Percentiles rank a stretch among this genome's conserved stretches.
Conservation (phyloP, 2,888 invertebrate species). For the Synanthedon formicaeformis region DNA sequence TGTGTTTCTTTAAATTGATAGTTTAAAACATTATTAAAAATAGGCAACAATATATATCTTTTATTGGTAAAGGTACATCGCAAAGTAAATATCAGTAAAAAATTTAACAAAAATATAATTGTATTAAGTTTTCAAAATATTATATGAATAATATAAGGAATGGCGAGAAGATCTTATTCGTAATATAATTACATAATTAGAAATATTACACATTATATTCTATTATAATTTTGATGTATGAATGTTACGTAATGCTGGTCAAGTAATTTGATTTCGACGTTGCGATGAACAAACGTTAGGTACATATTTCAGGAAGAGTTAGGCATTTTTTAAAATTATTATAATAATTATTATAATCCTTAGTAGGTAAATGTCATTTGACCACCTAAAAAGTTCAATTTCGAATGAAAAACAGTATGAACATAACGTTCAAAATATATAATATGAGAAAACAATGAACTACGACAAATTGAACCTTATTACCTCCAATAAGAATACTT, state of each 20-base stretch:
- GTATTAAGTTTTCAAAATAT: neutral
- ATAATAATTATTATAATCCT: too few species aligned
- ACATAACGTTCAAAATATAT: too few species aligned
- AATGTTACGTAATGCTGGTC: neutral
- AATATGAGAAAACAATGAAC: too few species aligned
- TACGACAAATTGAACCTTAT: too few species aligned
- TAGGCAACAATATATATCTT: neutral
- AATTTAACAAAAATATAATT: neutral
- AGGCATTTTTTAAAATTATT: too few species aligned
- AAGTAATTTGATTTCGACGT: neutral
- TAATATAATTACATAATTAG: slow-evolving; percentile 3
- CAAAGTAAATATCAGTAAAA: neutral
- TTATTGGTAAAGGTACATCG: neutral
- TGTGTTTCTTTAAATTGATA: neutral
- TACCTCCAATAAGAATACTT: too few species aligned
- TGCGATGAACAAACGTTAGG: slow-evolving; percentile 3
- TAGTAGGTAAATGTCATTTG: too few species aligned
- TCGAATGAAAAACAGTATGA: too few species aligned
- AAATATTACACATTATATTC: slow-evolving; percentile 6
- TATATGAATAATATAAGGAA: slow-evolving; percentile 28
- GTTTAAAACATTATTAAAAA: neutral
- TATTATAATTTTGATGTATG: neutral
- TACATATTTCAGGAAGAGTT: slow-evolving; percentile 3
- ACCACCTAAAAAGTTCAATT: too few species aligned
- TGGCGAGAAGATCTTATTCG: slow-evolving; percentile 33